phyloP scores from a whole-genome alignment of 2,797 vertebrate genomes.

The Brotula barbata region DNA sequence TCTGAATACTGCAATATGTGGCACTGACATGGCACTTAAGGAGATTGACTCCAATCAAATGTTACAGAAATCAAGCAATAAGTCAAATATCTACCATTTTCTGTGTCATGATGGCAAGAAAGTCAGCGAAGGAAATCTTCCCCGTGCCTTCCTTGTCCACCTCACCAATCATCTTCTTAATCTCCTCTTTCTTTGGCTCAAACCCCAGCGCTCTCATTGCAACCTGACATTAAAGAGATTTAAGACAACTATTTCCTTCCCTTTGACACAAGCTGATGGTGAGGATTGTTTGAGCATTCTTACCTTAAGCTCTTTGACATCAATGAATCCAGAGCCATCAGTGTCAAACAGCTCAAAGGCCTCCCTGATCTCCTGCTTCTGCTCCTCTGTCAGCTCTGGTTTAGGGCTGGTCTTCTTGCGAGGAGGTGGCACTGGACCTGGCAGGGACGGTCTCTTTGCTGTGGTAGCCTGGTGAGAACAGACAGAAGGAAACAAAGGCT shows the following conservation, averaged over 20 bases:
- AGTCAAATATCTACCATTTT: slow-evolving; percentile 86
- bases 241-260: neutral
- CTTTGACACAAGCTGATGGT: neutral
- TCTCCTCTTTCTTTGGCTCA: slow-evolving; percentile 96
- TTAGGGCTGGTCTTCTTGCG: slow-evolving; percentile 84
- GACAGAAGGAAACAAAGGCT: too few relatives aligned
- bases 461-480: slow-evolving; percentile 79
- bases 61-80: too few relatives aligned
- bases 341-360: slow-evolving; percentile 95
- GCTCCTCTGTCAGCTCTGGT: slow-evolving; percentile 88
- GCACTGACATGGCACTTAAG: too few relatives aligned
- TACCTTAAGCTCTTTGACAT: slow-evolving; percentile 93
- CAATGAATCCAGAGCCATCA: slow-evolving; percentile 87
- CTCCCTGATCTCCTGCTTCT: slow-evolving; percentile 89
- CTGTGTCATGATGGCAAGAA: slow-evolving; percentile 89
- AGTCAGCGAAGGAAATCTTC: slow-evolving; percentile 89
- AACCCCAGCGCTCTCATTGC: slow-evolving; percentile 95
- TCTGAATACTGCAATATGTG: too few relatives aligned
- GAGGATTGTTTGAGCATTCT: neutral
- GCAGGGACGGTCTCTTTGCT: slow-evolving; percentile 83
- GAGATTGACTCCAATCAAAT: too few relatives aligned
- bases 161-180: slow-evolving; percentile 92
- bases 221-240: slow-evolving; percentile 77
- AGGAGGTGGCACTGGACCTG: slow-evolving; percentile 80
- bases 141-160: slow-evolving; percentile 92